phyloP scores from a whole-genome alignment of 2,113 vertebrate genomes.

The Paramormyrops kingsleyae region DNA sequence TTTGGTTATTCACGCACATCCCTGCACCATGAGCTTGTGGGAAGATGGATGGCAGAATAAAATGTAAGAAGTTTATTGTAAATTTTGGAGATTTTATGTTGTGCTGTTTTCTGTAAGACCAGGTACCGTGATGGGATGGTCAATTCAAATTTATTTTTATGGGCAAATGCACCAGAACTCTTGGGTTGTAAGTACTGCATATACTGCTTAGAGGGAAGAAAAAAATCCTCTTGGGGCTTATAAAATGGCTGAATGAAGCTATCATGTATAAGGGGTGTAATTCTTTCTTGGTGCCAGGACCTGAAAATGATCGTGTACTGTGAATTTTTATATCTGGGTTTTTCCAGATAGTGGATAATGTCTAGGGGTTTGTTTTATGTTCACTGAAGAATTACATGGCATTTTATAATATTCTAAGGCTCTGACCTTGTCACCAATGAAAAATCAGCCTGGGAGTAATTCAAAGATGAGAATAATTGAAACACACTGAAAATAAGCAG shows the following conservation, averaged over 20 bases:
- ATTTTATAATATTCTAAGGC: neutral
- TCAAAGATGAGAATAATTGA: neutral
- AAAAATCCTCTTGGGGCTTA: neutral
- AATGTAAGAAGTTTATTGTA: neutral
- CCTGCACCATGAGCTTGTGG: neutral
- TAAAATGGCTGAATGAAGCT: neutral
- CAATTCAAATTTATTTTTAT: neutral
- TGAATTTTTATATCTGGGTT: neutral
- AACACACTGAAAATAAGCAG: neutral
- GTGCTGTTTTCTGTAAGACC: neutral
- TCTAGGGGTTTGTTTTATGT: neutral
- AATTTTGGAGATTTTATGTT: neutral
- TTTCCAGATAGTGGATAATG: neutral
- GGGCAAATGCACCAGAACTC: neutral
- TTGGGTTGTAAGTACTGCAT: neutral
- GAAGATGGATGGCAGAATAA: neutral
- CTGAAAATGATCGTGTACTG: neutral
- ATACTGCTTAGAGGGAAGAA: neutral
- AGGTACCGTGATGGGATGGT: neutral
- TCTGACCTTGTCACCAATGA: neutral
- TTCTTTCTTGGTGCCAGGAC: neutral
- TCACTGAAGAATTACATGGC: neutral
- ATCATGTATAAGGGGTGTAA: neutral
- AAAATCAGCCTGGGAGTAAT: neutral
- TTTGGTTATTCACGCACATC: neutral